Evolutionary conservation across 2,113 vertebrate species (phyloP).

Genomic region (Meleagris gallopavo): DNA sequence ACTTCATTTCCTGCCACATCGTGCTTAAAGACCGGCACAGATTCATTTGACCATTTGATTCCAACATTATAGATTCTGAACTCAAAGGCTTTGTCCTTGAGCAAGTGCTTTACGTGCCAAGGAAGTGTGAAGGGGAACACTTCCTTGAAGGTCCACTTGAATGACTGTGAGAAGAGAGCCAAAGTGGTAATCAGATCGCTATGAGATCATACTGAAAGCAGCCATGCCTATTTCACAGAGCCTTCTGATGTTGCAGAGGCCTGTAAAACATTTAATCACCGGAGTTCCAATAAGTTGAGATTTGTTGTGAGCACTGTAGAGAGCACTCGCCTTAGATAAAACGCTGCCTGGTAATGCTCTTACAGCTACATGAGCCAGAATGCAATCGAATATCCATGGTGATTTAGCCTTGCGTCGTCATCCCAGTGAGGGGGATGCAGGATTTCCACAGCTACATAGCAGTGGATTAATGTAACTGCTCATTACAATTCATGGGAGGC

Average conservation of each 20-base stretch:
- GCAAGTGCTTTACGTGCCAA: slow-evolving; percentile 19
- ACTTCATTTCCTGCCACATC: background rate
- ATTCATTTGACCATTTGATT: background rate
- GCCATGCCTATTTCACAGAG: slow-evolving; percentile 57
- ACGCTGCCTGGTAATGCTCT: slow-evolving; percentile 68
- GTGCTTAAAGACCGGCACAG: background rate
- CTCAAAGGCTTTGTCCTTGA: background rate
- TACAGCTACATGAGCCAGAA: slow-evolving; percentile 58
- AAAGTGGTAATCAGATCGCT: slow-evolving; percentile 65
- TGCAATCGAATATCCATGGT: slow-evolving; percentile 68
- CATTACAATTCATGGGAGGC: slow-evolving; percentile 46
- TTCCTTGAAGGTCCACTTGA: slow-evolving; percentile 48
- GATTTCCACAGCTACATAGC: slow-evolving; percentile 57
- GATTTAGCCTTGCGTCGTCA: slow-evolving; percentile 56
- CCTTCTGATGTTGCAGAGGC: slow-evolving; percentile 61
- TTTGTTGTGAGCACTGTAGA: slow-evolving; percentile 63
- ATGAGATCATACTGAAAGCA: slow-evolving; percentile 64
- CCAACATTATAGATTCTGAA: background rate
- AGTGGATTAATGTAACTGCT: slow-evolving; percentile 58
- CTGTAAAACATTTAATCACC: slow-evolving; percentile 69
- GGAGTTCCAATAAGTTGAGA: slow-evolving; percentile 58
- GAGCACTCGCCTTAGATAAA: slow-evolving; percentile 54
- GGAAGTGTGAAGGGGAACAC: slow-evolving; percentile 24
- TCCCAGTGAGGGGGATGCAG: slow-evolving; percentile 35
- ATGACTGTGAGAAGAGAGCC: slow-evolving; percentile 40